These are phyloP conservation scores for Pangasius mekongensis DNA, from an alignment of 2,797 vertebrate genomes.

Conservation along the genomic window DNA sequence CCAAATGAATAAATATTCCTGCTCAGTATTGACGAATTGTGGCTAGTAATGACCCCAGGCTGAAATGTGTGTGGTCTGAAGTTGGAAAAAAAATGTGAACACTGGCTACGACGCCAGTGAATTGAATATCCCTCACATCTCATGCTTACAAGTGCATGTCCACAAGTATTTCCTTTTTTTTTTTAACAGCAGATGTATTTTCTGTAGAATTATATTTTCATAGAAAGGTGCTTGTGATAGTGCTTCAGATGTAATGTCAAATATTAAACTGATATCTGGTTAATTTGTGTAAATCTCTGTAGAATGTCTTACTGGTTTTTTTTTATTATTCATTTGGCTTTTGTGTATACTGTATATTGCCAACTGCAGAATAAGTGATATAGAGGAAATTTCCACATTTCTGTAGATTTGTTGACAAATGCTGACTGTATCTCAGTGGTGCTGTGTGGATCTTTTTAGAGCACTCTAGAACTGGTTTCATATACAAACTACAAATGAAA, in stretches of 20 bases:
- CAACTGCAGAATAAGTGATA: constrained; percentile 17
- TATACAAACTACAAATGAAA: not conserved
- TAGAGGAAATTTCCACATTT: not conserved
- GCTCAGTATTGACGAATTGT: not conserved
- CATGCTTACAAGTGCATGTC: not conserved
- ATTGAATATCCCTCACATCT: not conserved
- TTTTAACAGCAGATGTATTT: not conserved
- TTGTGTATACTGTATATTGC: not conserved
- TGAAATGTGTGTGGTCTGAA: constrained; percentile 12
- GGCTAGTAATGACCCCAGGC: not conserved
- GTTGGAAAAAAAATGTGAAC: not conserved
- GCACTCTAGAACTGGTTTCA: not conserved
- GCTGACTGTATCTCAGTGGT: not conserved
- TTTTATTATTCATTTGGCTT: not conserved
- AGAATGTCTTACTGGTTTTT: not conserved
- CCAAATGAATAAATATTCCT: not conserved
- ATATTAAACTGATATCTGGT: not conserved
- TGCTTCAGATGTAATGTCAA: not conserved
- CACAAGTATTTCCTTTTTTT: not conserved
- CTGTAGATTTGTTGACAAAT: constrained; percentile 2
- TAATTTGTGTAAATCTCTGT: not conserved
- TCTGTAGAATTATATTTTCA: not conserved
- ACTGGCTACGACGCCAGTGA: not conserved
- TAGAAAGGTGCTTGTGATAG: not conserved
- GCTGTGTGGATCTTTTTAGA: not conserved